Percentiles rank a stretch among this genome's conserved stretches.
These are phyloP conservation scores for Peromyscus attwateri DNA, from an alignment of 2,797 vertebrate species.

Conservation along the genomic window DNA sequence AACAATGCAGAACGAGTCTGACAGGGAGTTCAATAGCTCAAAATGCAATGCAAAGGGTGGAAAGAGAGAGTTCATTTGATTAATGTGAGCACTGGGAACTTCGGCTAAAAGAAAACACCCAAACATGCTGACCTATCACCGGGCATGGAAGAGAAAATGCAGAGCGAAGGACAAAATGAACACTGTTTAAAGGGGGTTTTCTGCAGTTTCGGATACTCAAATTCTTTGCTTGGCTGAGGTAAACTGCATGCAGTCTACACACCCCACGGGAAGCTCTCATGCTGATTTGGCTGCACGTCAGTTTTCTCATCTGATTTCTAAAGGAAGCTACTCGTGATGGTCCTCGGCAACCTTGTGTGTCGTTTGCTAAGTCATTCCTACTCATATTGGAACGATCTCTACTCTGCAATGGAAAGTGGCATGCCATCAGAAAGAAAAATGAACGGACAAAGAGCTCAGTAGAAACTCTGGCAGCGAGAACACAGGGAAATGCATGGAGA, in stretches of 20 bases:
- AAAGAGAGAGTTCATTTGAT: slow-evolving; percentile 70
- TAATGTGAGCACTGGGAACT: slow-evolving; percentile 78
- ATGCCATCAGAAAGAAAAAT: slow-evolving; percentile 80
- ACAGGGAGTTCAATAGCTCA: slow-evolving; percentile 77
- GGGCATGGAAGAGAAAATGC: slow-evolving; percentile 57
- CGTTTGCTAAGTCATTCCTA: slow-evolving; percentile 81
- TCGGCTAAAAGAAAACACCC: slow-evolving; percentile 58
- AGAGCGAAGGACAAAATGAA: slow-evolving; percentile 79
- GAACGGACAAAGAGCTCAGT: slow-evolving; percentile 79
- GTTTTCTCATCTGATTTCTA: slow-evolving; percentile 81
- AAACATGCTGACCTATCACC: slow-evolving; percentile 53
- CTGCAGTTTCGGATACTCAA: slow-evolving; percentile 73
- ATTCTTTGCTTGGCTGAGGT: slow-evolving; percentile 62
- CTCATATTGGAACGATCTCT: slow-evolving; percentile 70
- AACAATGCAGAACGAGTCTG: slow-evolving; percentile 79
- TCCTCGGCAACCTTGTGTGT: slow-evolving; percentile 79
- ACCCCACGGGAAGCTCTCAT: slow-evolving; percentile 82
- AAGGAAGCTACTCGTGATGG: slow-evolving; percentile 79
- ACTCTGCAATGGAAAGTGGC: slow-evolving; percentile 79
- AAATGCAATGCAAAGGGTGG: slow-evolving; percentile 71
- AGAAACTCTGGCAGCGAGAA: slow-evolving; percentile 66
- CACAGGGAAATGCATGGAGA: slow-evolving; percentile 58
- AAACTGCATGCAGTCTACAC: slow-evolving; percentile 81
- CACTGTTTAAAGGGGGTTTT: slow-evolving; percentile 74
- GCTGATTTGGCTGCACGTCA: slow-evolving; percentile 83